Evolutionary conservation across 2,888 invertebrate species (phyloP), one percentile per base, ranked within the genome.

Genomic region (Biston betularia): DNA sequence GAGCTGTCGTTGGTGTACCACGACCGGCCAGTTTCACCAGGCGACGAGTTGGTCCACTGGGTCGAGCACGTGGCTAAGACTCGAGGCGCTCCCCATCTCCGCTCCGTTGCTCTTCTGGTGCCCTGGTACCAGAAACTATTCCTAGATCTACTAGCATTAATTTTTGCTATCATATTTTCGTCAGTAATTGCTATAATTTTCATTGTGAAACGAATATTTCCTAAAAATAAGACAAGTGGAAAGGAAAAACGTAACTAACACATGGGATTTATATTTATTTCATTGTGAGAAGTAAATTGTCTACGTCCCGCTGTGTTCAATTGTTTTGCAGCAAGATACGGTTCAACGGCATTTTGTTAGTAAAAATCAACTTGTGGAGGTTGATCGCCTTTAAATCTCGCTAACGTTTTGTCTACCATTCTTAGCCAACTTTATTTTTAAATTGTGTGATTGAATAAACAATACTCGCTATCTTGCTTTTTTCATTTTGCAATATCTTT

Each of bases 41-140:
- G 79, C 2, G 72, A 74, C 0, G 85, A 83, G 55, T 42, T 89
- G 35, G 79, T 81, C 4, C 82, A 84, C 70, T 89, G 89, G 88
- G 82, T 87, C 2, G 80, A 84, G 49, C 87, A 89, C 67, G 88
- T 87, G 8, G 74, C 84, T 5, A 71, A 71, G 15, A 89, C 89
- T 1, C 50, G 72, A 0, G 89, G 89, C 0, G 88, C 89, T 0
- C 67, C 72, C 0, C 85, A 89, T 56, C 70, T 88, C 8, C 82
- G 85, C 5, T 89, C 89, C 0, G 73, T 79, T 0, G 87, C 87
- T 0, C 69, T 88, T 0, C 46, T 72, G 46, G 15, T 86, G 10
- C 83, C 84, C 14, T 81, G 83, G 67, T 89, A 87, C 73, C 82
- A 88, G 73, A 84, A 83, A 62, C 2, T 82, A 14, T 88, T 83